Conservation (phyloP, 2,797 vertebrate species). For the Epinephelus awoara region DNA sequence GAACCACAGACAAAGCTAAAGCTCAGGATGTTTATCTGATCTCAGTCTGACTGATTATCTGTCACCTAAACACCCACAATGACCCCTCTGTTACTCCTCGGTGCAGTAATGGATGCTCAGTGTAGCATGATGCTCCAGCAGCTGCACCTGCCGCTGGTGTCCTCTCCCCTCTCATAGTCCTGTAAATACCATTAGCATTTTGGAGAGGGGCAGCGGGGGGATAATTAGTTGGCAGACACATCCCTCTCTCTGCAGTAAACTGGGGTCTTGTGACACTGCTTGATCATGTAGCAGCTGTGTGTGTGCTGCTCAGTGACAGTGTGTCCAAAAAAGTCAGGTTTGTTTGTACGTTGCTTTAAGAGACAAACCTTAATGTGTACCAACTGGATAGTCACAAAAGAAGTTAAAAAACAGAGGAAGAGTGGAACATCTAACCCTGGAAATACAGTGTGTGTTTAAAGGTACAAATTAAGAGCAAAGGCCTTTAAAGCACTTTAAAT, state of each 20-base stretch:
- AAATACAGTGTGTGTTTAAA: not conserved
- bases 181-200: slow-evolving; percentile 78
- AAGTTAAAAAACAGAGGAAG: not conserved
- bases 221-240: slow-evolving; percentile 56
- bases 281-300: slow-evolving; percentile 71
- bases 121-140: slow-evolving; percentile 54
- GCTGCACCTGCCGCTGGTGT: slow-evolving; percentile 77
- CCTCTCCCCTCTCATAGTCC: slow-evolving; percentile 53
- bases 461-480: not conserved
- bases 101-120: slow-evolving; percentile 31
- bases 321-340: slow-evolving; percentile 54
- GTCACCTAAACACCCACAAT: slow-evolving; percentile 59
- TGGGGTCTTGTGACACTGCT: slow-evolving; percentile 57
- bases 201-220: slow-evolving; percentile 52
- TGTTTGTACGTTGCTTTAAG: slow-evolving; percentile 47
- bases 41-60: slow-evolving; percentile 43
- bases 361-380: slow-evolving; percentile 42
- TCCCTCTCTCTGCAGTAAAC: slow-evolving; percentile 51
- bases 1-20: slow-evolving; percentile 1
- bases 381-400: slow-evolving; percentile 24
- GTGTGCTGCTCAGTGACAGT: slow-evolving; percentile 40
- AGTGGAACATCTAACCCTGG: slow-evolving; percentile 2
- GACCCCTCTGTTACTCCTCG: slow-evolving; percentile 55
- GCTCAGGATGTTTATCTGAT: slow-evolving; percentile 47
- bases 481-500: not conserved